A percentile compares a stretch with the other conserved stretches of the same genome.
phyloP scores from a whole-genome alignment of 2,113 vertebrate species.

The Odocoileus hemionus region DNA sequence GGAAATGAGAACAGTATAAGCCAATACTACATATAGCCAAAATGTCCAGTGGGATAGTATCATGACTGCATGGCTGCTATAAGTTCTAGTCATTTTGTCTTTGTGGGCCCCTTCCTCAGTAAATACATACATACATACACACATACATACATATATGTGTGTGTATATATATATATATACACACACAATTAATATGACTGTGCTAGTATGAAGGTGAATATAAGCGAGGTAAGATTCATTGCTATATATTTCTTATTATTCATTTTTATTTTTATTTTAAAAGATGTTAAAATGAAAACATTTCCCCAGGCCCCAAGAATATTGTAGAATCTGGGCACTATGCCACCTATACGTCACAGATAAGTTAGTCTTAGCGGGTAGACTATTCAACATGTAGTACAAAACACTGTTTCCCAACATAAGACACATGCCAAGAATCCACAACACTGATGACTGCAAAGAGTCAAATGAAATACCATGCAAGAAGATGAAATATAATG shows the following conservation, averaged over 20 bases:
- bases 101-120: neutral
- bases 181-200: neutral
- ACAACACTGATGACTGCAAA: neutral
- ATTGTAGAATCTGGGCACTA: neutral
- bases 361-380: neutral
- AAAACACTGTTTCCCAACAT: neutral
- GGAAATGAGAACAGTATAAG: neutral
- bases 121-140: neutral
- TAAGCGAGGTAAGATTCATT: neutral
- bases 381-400: neutral
- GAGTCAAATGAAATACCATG: neutral
- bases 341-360: neutral
- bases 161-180: neutral
- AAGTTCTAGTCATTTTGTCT: neutral
- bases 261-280: neutral
- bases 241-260: neutral
- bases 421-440: neutral
- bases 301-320: neutral
- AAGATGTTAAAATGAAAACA: neutral
- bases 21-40: neutral
- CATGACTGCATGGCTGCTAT: neutral
- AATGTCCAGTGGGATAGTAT: neutral
- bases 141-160: neutral
- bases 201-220: neutral
- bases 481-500: neutral